These are phyloP conservation scores for Campylorhamphus procurvoides DNA, from an alignment of 2,113 vertebrate genomes.

Conservation along the genomic window DNA sequence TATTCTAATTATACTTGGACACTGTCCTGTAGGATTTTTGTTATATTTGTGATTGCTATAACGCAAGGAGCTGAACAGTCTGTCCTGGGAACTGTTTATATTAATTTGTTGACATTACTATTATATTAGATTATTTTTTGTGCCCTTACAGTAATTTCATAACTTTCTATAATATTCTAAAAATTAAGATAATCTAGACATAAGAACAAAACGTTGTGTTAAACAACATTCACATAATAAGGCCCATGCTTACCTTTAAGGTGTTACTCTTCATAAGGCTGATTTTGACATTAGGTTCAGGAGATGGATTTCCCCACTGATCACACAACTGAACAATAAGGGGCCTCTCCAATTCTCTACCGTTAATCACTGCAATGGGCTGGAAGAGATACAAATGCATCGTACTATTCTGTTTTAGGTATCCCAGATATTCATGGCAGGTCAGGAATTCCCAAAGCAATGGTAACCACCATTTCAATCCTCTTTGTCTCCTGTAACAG, in stretches of 20 bases:
- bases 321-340: constrained; percentile 87
- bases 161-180: not conserved
- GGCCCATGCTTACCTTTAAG: constrained; percentile 70
- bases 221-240: not conserved
- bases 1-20: not conserved
- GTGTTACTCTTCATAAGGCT: constrained; percentile 66
- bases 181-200: not conserved
- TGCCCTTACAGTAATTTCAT: not conserved
- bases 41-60: not conserved
- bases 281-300: constrained; percentile 83
- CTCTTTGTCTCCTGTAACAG: not conserved
- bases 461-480: not conserved
- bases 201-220: not conserved
- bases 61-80: not conserved
- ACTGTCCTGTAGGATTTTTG: not conserved
- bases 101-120: not conserved
- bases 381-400: constrained; percentile 57
- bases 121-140: not conserved
- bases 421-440: not conserved
- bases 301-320: constrained; percentile 85
- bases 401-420: not conserved
- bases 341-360: constrained; percentile 76
- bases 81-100: not conserved
- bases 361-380: constrained; percentile 85
- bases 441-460: not conserved